Percentiles rank a stretch among this genome's conserved stretches.
phyloP scores from a whole-genome alignment of 1,140 invertebrate genomes.

The Gyrodactylus bullatarudis region DNA sequence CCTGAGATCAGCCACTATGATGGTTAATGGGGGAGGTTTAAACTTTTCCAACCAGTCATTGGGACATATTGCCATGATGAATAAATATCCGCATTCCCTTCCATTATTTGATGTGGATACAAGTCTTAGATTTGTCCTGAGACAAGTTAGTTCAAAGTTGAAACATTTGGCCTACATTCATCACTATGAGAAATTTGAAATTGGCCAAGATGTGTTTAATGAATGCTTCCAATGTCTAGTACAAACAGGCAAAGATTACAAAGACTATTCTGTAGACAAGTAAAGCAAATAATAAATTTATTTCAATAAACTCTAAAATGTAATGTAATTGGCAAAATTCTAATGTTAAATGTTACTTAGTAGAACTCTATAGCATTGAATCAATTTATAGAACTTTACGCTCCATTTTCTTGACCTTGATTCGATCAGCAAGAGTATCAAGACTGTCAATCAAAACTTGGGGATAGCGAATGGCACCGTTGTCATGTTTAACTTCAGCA shows the following conservation, averaged over 20 bases:
- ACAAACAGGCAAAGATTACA: neutral
- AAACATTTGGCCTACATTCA: neutral
- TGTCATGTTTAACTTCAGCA: neutral
- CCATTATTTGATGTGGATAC: neutral
- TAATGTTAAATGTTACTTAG: too few species aligned
- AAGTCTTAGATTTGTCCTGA: neutral
- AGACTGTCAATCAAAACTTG: neutral
- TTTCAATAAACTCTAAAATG: too few species aligned
- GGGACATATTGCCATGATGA: neutral
- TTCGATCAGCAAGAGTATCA: neutral
- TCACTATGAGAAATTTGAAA: neutral
- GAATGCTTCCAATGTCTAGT: neutral
- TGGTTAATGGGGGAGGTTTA: neutral
- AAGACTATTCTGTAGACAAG: too few species aligned
- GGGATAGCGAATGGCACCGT: neutral
- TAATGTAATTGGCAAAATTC: too few species aligned
- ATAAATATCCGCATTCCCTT: neutral
- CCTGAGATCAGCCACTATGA: neutral
- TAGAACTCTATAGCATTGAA: too few species aligned
- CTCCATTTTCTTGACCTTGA: neutral
- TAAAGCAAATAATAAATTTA: too few species aligned
- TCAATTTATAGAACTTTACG: neutral
- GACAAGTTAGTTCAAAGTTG: neutral
- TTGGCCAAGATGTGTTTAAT: neutral
- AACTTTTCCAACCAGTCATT: neutral